Evolutionary conservation across 2,888 invertebrate species (phyloP).

Genomic region (Andrena chrysosceles): DNA sequence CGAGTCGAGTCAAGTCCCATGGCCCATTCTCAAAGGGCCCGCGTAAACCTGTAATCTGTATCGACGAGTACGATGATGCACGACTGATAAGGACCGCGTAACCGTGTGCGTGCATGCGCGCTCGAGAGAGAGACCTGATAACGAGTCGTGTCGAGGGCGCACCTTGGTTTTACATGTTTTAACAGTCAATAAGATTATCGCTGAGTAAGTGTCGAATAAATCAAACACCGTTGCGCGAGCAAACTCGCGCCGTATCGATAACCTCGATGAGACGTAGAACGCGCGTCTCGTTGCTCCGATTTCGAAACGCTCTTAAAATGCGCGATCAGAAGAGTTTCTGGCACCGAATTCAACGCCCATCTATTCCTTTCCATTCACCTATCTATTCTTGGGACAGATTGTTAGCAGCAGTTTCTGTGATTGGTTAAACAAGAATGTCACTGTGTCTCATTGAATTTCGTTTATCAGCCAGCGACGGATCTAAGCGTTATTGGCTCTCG

Average conservation of each 20-base stretch:
- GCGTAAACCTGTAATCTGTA: slow-evolving; percentile 29
- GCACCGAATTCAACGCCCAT: neutral
- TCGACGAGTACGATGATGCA: slow-evolving; percentile 43
- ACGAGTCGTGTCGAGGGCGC: slow-evolving; percentile 61
- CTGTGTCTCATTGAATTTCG: slow-evolving; percentile 4
- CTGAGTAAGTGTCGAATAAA: slow-evolving; percentile 77
- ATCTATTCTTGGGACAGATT: neutral
- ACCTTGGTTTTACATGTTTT: slow-evolving; percentile 76
- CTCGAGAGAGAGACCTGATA: slow-evolving; percentile 43
- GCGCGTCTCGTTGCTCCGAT: slow-evolving; percentile 41
- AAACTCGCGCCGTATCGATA: slow-evolving; percentile 68
- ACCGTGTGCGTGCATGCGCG: slow-evolving; percentile 28
- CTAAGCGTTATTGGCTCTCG: neutral
- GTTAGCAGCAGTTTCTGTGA: neutral
- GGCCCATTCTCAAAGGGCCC: slow-evolving; percentile 8
- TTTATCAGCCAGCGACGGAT: neutral
- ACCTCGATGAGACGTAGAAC: slow-evolving; percentile 52
- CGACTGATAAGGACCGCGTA: slow-evolving; percentile 45
- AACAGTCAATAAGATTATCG: slow-evolving; percentile 81
- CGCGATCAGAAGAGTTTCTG: neutral
- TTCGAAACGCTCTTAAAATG: slow-evolving; percentile 35
- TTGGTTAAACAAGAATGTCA: slow-evolving; percentile 7
- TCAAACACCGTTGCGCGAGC: slow-evolving; percentile 74
- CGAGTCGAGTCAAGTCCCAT: neutral
- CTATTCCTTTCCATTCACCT: neutral